These are phyloP conservation scores for Notothenia rossii DNA, from an alignment of 2,113 vertebrate genomes.

Conservation along the genomic window DNA sequence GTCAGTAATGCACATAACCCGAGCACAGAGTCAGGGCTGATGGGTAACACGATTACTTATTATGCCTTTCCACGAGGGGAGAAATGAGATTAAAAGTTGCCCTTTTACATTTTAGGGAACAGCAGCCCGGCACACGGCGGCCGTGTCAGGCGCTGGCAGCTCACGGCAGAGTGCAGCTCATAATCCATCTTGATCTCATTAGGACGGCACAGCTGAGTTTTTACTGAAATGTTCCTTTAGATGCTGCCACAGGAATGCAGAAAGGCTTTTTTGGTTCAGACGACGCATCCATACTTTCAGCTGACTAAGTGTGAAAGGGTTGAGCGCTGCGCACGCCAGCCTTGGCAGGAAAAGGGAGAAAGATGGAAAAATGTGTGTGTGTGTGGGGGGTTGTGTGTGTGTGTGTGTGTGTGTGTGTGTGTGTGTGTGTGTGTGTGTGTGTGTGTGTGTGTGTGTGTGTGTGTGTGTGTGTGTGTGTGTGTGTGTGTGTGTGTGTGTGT, in stretches of 20 bases:
- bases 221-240: slow-evolving; percentile 75
- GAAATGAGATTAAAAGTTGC: slow-evolving; percentile 79
- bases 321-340: slow-evolving; percentile 53
- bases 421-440: slow-evolving; percentile 17
- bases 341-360: slow-evolving; percentile 21
- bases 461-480: slow-evolving; percentile 17
- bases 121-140: slow-evolving; percentile 45
- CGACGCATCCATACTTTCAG: slow-evolving; percentile 60
- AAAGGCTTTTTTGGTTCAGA: slow-evolving; percentile 62
- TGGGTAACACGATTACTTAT: slow-evolving; percentile 77
- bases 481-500: slow-evolving; percentile 5
- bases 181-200: slow-evolving; percentile 81
- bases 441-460: slow-evolving; percentile 14
- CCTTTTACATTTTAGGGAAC: slow-evolving; percentile 68
- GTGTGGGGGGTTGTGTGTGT: not conserved
- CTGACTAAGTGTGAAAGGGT: slow-evolving; percentile 64
- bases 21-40: slow-evolving; percentile 57
- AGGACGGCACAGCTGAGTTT: slow-evolving; percentile 64
- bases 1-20: slow-evolving; percentile 76
- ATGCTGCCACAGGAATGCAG: slow-evolving; percentile 76
- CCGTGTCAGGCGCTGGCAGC: slow-evolving; percentile 63
- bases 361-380: slow-evolving; percentile 3
- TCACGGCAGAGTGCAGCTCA: slow-evolving; percentile 60
- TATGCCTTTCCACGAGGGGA: slow-evolving; percentile 65
- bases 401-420: not conserved